These are phyloP conservation scores for Triops longicaudatus DNA, from an alignment of 1,140 invertebrate species.

Conservation along the genomic window DNA sequence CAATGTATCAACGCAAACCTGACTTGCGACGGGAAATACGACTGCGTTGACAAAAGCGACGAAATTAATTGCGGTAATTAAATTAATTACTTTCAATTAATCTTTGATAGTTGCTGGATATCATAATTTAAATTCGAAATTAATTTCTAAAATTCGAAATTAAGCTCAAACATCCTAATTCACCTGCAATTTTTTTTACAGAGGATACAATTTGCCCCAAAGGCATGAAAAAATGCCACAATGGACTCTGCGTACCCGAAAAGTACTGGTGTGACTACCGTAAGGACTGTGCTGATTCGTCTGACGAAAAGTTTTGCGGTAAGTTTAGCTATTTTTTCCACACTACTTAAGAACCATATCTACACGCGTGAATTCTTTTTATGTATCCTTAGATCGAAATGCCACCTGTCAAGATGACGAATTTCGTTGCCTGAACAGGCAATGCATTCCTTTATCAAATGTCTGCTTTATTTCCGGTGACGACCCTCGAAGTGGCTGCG, in stretches of 20 bases:
- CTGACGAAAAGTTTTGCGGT: conserved; percentile 43
- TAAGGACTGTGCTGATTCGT: conserved; percentile 42
- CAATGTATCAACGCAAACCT: conserved; percentile 38
- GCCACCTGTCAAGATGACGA: conserved; percentile 33
- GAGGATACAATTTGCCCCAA: neutral
- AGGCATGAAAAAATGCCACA: conserved; percentile 20
- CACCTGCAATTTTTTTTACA: neutral
- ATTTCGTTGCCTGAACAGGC: conserved; percentile 38
- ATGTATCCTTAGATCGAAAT: neutral
- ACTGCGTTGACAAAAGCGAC: conserved; percentile 44
- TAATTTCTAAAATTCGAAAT: too few species aligned
- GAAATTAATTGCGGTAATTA: conserved; percentile 41
- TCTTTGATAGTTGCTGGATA: too few species aligned
- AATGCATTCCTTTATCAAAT: conserved; percentile 35
- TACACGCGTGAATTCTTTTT: too few species aligned
- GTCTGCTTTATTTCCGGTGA: conserved; percentile 36
- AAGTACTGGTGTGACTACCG: conserved; percentile 40
- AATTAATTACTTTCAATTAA: too few species aligned
- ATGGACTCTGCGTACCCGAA: conserved; percentile 40
- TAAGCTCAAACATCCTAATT: conserved; percentile 27
- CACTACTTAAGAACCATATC: too few species aligned
- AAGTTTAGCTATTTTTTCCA: conserved; percentile 29
- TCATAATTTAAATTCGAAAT: too few species aligned
- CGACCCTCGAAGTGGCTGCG: conserved; percentile 37
- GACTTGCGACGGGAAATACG: conserved; percentile 38